Conservation (phyloP, 64 coral and sea anemone species). For the Montipora foliosa region DNA sequence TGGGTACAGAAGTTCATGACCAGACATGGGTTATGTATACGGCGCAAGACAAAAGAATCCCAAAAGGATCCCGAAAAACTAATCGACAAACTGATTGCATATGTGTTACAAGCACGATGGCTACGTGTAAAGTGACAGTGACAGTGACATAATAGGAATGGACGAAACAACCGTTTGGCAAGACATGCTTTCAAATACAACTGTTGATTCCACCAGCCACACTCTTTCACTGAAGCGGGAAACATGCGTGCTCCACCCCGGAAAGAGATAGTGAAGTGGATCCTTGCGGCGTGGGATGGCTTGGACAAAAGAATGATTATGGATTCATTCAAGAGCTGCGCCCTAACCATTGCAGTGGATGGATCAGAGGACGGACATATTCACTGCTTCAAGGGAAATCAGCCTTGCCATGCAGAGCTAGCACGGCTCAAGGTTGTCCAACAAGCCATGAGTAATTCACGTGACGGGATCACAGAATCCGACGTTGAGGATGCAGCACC, state of each 20-base stretch:
- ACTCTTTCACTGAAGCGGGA: conserved; percentile 80
- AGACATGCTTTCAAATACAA: no score
- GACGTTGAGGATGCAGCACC: conserved; percentile 69
- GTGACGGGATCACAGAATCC: conserved; percentile 41
- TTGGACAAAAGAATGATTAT: conserved; percentile 82
- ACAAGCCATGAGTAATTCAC: neutral
- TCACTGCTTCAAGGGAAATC: conserved; percentile 84
- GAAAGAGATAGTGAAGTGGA: conserved; percentile 72
- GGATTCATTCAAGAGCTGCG: conserved; percentile 73
- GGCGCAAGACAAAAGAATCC: neutral
- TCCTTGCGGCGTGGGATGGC: conserved; percentile 67
- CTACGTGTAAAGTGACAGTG: conserved; percentile 54
- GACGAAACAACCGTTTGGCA: no score
- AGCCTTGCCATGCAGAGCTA: conserved; percentile 65
- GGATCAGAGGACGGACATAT: conserved; percentile 69
- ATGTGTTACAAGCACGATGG: conserved; percentile 74
- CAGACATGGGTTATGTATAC: no score
- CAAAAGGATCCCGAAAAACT: conserved; percentile 73
- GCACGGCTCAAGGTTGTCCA: conserved; percentile 68
- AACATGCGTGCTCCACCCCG: conserved; percentile 80
- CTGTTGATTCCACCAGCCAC: no score
- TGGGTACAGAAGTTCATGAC: conserved; percentile 4
- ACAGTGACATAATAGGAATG: conserved; percentile 7
- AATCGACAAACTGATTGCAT: conserved; percentile 77
- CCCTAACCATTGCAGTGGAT: conserved; percentile 65